Percentiles rank a stretch among this genome's conserved stretches.
These are phyloP conservation scores for Mus spretus DNA, from an alignment of 2,797 vertebrate species.

Conservation along the genomic window DNA sequence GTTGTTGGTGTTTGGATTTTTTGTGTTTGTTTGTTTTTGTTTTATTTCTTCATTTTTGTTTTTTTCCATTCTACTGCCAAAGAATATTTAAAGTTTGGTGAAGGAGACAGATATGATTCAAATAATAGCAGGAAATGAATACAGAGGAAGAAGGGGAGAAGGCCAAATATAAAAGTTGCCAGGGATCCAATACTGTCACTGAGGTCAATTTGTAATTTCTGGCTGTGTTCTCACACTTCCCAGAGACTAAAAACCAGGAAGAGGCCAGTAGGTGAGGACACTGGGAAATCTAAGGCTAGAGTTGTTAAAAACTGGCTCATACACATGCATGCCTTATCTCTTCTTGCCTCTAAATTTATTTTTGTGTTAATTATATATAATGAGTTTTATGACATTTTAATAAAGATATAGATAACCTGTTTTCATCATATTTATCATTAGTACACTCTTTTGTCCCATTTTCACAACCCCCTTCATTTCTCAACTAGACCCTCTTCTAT, in stretches of 20 bases:
- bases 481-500: not conserved
- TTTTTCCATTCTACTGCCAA: not conserved
- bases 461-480: not conserved
- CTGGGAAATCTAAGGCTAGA: not conserved
- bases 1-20: not conserved
- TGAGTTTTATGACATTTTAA: not conserved
- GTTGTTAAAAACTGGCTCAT: not conserved
- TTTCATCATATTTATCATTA: not conserved
- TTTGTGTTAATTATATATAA: not conserved
- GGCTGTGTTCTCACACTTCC: not conserved
- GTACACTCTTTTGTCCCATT: not conserved
- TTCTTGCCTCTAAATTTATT: slow-evolving; percentile 15
- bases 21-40: not conserved
- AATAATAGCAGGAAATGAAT: slow-evolving; percentile 54
- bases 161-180: slow-evolving; percentile 43
- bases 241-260: not conserved
- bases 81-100: not conserved
- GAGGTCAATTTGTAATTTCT: not conserved
- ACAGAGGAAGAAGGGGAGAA: not conserved
- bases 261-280: not conserved
- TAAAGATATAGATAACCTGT: not conserved
- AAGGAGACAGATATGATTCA: slow-evolving; percentile 21
- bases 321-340: not conserved
- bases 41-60: not conserved
- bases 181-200: not conserved